Evolutionary conservation across 1,140 invertebrate species (phyloP), one percentile per base, ranked within the genome.

Genomic region (Melitaea cinxia): DNA sequence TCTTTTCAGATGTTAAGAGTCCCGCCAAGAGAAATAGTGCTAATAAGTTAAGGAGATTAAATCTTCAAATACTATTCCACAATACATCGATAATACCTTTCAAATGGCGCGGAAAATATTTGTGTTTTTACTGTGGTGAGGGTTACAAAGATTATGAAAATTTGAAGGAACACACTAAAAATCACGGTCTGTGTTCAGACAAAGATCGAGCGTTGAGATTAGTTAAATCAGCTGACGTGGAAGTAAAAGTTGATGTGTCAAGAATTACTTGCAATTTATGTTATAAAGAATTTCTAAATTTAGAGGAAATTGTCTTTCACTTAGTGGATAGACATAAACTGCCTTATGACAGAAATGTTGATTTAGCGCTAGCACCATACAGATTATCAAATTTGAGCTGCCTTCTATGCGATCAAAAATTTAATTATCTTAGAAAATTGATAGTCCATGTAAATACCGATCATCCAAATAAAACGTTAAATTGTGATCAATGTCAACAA

Each of bases 91-190:
- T 33, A 33, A 33, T 33, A 33, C 30, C 30, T 33, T 33, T 33
- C 9, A 33, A 33, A 10, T 87, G 85, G 85, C 71, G 78, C 7
- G 79, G 83, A 33, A 80, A 72, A 64, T 85, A 78, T 49, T 55
- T 79, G 10, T 88, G 85, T 58, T 88, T 88, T 69, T 85, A 81
- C 57, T 88, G 85, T 59, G 76, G 77, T 1, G 71, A 82, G 62
- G 73, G 56, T 7, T 76, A 65, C 54, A 37, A 68, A 0, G 69
- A 77, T 26, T 85, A 88, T 59, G 33, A 59, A 4, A 76, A 82
- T 14, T 80, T 88, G 12, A 78, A 63, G 62, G 77, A 80, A 17
- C 85, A 88, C 47, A 88, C 83, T 0, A 75, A 71, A 62, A 72
- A 74, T 0, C 85, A 88, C 61, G 82, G 80, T 0, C 35, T 56